Conservation (phyloP, 2,113 vertebrate species). For the Chloroceryle aenea region DNA sequence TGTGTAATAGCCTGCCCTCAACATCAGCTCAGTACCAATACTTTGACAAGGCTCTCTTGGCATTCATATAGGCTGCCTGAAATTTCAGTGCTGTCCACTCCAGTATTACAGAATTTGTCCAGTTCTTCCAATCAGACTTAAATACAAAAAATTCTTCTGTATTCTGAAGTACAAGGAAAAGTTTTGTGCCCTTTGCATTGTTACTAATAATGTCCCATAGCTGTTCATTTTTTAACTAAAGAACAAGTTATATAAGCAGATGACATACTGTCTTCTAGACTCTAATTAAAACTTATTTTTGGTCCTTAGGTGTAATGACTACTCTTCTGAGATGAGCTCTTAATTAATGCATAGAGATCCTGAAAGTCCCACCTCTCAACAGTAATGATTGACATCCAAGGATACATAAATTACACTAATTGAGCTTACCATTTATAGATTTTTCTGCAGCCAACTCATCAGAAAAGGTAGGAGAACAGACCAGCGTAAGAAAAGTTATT, state of each 20-base stretch:
- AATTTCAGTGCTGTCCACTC: background rate
- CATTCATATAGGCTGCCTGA: background rate
- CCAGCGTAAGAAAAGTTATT: conserved; percentile 44
- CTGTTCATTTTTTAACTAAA: conserved; percentile 54
- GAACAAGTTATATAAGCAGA: conserved; percentile 65
- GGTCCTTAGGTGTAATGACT: conserved; percentile 82
- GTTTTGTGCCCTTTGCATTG: background rate
- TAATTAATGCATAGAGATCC: conserved; percentile 84
- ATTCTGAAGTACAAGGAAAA: background rate
- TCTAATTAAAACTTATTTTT: conserved; percentile 82
- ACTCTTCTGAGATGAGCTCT: conserved; percentile 81
- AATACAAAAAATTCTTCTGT: background rate
- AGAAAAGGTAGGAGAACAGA: conserved; percentile 82
- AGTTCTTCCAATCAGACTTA: background rate
- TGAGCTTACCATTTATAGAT: conserved; percentile 74
- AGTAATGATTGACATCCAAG: conserved; percentile 82
- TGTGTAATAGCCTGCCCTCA: background rate
- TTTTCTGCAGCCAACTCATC: conserved; percentile 74
- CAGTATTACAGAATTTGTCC: background rate
- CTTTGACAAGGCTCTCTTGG: background rate
- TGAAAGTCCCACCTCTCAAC: conserved; percentile 81
- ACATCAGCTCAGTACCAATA: background rate
- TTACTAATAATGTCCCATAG: conserved; percentile 32
- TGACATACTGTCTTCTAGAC: conserved; percentile 75
- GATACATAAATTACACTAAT: conserved; percentile 82